Percentiles rank a stretch among this genome's conserved stretches.
Evolutionary conservation across 2,888 invertebrate species (phyloP).

Genomic region (Cyrtodaria siliqua): DNA sequence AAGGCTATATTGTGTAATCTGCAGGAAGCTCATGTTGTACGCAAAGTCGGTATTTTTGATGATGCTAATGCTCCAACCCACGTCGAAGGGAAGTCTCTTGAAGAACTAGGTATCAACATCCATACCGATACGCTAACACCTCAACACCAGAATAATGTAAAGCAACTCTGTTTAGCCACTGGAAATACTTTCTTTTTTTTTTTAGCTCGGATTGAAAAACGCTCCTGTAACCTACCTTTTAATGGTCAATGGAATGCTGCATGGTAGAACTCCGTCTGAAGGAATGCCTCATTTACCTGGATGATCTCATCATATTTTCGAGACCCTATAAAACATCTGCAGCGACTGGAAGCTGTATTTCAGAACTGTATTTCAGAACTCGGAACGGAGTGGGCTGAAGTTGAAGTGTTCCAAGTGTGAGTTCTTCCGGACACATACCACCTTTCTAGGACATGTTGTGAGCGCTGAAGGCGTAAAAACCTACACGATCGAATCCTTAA

Average conservation of each 20-base stretch:
- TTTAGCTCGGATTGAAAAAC: too few species aligned
- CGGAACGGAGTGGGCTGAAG: not conserved
- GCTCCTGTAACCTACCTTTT: too few species aligned
- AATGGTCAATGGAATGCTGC: too few species aligned
- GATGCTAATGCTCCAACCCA: too few species aligned
- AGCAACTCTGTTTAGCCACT: too few species aligned
- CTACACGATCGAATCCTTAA: not conserved
- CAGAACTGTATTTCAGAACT: conserved; percentile 7
- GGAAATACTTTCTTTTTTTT: too few species aligned
- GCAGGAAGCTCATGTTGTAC: not conserved
- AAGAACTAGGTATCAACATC: too few species aligned
- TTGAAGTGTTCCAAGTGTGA: not conserved
- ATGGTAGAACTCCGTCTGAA: too few species aligned
- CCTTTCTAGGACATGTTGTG: not conserved
- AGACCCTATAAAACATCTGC: not conserved
- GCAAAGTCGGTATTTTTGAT: too few species aligned
- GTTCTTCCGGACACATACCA: conserved; percentile 1
- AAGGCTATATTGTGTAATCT: not conserved
- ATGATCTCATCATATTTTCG: conserved; percentile 7
- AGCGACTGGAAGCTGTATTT: conserved; percentile 5
- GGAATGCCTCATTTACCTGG: conserved; percentile 2
- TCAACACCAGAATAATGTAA: too few species aligned
- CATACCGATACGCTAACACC: too few species aligned
- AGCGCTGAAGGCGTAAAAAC: not conserved
- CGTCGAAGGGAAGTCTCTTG: too few species aligned